phyloP scores from a whole-genome alignment of 2,888 invertebrate species.

The Nephrotoma guestfalica region DNA sequence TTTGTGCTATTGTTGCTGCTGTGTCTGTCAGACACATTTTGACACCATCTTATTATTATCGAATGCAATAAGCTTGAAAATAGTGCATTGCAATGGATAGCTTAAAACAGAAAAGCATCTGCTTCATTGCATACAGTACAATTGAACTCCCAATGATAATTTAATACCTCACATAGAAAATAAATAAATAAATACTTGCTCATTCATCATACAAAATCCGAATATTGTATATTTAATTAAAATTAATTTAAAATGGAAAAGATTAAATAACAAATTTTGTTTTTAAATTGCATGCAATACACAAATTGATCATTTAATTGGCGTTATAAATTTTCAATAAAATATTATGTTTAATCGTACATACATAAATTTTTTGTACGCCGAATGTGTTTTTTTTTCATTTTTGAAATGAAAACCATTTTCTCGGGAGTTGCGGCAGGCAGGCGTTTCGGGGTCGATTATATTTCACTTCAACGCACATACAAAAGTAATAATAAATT shows the following conservation, averaged over 20 bases:
- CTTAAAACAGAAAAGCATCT: no score
- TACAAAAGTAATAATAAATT: neutral
- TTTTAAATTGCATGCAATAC: neutral
- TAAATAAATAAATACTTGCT: no score
- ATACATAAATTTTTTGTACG: neutral
- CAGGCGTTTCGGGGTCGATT: neutral
- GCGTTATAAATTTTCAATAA: neutral
- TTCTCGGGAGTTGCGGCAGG: neutral
- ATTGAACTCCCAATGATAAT: no score
- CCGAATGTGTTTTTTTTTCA: neutral
- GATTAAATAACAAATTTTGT: no score
- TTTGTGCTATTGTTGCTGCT: no score
- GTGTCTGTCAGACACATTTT: no score
- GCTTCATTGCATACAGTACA: no score
- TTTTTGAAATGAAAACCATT: neutral
- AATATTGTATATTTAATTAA: neutral
- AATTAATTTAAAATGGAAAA: neutral
- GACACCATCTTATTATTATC: no score
- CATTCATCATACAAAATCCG: neutral
- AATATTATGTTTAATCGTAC: neutral
- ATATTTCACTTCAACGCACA: neutral
- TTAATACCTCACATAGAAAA: no score
- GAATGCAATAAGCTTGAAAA: no score
- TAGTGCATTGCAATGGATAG: no score
- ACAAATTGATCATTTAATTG: conserved; percentile 1